These are phyloP conservation scores for Sterrhoptilus dennistouni DNA, from an alignment of 2,113 vertebrate species.

Conservation along the genomic window DNA sequence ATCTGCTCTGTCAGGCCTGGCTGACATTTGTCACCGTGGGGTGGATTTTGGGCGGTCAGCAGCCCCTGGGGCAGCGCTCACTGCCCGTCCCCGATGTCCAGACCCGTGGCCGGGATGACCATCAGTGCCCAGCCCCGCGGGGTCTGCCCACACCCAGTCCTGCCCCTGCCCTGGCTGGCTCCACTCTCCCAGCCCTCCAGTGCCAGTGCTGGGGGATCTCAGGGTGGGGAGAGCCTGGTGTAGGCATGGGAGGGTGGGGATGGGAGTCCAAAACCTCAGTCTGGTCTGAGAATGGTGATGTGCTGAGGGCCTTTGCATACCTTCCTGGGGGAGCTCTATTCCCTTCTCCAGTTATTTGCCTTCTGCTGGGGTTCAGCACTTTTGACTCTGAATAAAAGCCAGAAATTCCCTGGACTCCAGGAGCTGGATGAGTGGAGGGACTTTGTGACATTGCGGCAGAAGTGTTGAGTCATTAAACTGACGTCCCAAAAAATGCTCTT, in stretches of 20 bases:
- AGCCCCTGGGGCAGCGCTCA: accelerated
- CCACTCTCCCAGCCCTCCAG: not conserved
- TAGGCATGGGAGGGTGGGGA: not conserved
- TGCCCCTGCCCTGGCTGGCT: not conserved
- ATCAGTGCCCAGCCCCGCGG: accelerated
- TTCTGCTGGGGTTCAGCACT: not conserved
- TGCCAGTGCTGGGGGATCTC: accelerated
- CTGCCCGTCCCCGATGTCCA: accelerated
- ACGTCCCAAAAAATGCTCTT: not conserved
- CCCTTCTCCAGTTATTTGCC: not conserved
- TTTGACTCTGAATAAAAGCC: not conserved
- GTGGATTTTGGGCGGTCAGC: not conserved
- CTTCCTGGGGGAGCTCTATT: not conserved
- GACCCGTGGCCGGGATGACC: accelerated
- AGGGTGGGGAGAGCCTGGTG: not conserved
- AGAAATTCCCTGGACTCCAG: not conserved
- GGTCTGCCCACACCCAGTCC: not conserved
- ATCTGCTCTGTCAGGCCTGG: not conserved
- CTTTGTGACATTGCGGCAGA: not conserved
- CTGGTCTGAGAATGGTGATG: not conserved
- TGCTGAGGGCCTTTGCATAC: not conserved
- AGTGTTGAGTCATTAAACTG: slow-evolving; percentile 25
- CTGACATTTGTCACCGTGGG: not conserved
- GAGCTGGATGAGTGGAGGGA: not conserved
- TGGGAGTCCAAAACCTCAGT: not conserved